These are phyloP conservation scores for Danionella dracula DNA, from an alignment of 2,797 vertebrate species.

Conservation along the genomic window DNA sequence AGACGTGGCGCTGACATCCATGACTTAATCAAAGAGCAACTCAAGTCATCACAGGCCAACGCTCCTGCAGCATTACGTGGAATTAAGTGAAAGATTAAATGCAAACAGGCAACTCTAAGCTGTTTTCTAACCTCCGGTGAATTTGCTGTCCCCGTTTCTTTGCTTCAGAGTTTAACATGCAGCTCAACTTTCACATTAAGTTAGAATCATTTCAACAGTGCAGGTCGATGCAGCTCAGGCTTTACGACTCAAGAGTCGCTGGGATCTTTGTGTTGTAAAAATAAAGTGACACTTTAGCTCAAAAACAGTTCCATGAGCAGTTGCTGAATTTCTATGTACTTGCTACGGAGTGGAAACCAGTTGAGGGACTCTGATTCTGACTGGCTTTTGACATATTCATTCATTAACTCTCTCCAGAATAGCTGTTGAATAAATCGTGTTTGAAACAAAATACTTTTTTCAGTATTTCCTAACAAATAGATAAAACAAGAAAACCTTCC, in stretches of 20 bases:
- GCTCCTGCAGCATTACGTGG: background rate
- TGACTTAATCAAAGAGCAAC: conserved; percentile 58
- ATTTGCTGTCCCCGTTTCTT: background rate
- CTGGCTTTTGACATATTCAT: too few relatives aligned
- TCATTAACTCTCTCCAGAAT: too few relatives aligned
- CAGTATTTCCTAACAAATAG: too few relatives aligned
- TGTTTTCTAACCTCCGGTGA: conserved; percentile 27
- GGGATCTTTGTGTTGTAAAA: background rate
- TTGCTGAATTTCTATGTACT: background rate
- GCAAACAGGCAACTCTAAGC: conserved; percentile 37
- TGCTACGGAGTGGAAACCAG: background rate
- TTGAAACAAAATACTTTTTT: too few relatives aligned
- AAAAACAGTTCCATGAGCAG: too few relatives aligned
- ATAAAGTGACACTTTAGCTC: background rate
- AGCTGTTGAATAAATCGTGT: too few relatives aligned
- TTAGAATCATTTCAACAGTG: background rate
- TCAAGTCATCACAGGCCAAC: conserved; percentile 33
- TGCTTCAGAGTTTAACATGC: conserved; percentile 3
- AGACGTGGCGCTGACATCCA: conserved; percentile 53
- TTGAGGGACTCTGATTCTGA: too few relatives aligned
- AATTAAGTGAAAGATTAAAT: conserved; percentile 18
- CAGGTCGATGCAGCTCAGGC: background rate
- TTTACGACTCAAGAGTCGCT: background rate
- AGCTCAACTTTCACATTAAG: conserved; percentile 1
- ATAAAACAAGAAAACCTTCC: too few relatives aligned